Base-by-base conservation (phyloP, 2,888 invertebrate species). In the Leuctra nigra region DNA sequence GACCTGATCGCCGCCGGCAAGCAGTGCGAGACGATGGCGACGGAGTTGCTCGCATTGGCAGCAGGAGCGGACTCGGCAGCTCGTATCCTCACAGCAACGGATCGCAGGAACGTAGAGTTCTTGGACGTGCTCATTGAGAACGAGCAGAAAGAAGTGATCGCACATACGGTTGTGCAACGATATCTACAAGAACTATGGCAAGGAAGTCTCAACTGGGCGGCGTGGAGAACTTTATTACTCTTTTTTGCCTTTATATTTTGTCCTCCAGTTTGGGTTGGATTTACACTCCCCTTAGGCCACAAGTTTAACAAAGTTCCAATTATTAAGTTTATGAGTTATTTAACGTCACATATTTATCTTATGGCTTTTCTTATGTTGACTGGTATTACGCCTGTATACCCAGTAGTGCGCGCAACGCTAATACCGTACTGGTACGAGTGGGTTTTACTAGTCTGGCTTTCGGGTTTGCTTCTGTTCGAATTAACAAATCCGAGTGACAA, bases 291-390 rank as follows among this genome's bases (percentile, higher is more conserved):
- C 53, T 76, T 96, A 69, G 92, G 92, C 39, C 94, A 95, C 77
- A 90, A 90, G 74, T 95, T 91, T 76, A 92, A 95, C 79, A 93
- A 96, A 79, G 93, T 98, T 68, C 99, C 99, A 58, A 97, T 99
- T 69, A 96, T 99, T 69, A 99, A 99, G 76, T 99, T 99, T 76
- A 97, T 98, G 91, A 96, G 97, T 44, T 98, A 99, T 75, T 81
- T 99, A 66, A 97, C 98, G 22, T 97, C 98, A 6, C 99, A 99
- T 75, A 87, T 99, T 67, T 97, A 97, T 75, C 84, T 99, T 64
- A 96, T 98, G 87, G 75, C 92, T 63, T 84, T 98, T 67, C 82
- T 98, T 65, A 83, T 92, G 64, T 78, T 97, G 66, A 92, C 92
- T 59, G 91, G 88, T 41, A 91, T 92, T 62, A 89, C 90, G 60